Evolutionary conservation across 2,888 invertebrate genomes (phyloP).

Genomic region (Machimus atricapillus): DNA sequence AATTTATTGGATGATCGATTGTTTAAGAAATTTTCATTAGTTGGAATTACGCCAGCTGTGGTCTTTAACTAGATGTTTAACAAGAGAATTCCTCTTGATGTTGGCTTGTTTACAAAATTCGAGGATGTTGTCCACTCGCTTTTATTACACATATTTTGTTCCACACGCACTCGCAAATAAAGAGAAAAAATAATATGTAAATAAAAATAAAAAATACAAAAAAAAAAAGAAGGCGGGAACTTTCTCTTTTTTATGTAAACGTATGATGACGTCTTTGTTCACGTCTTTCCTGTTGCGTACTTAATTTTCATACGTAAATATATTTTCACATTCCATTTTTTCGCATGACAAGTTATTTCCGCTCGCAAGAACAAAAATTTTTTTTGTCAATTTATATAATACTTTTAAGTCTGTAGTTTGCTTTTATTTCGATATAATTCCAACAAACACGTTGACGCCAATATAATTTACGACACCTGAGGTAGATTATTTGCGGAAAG

Average conservation of each 20-base stretch:
- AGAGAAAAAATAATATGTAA: neutral
- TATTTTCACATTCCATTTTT: neutral
- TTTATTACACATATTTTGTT: neutral
- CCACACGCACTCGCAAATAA: neutral
- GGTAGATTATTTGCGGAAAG: neutral
- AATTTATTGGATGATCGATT: constrained; percentile 6
- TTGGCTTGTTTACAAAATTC: neutral
- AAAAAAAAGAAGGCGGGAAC: neutral
- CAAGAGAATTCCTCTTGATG: neutral
- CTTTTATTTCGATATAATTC: neutral
- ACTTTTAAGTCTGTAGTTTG: neutral
- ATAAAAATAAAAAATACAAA: neutral
- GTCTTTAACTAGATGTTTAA: neutral
- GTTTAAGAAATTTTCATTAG: neutral
- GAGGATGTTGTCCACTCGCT: neutral
- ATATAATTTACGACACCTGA: neutral
- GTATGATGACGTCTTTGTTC: neutral
- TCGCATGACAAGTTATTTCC: neutral
- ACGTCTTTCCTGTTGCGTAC: constrained; percentile 1
- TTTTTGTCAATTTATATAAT: neutral
- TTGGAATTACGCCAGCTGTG: neutral
- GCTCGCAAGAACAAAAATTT: neutral
- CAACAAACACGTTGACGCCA: neutral
- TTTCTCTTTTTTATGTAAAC: neutral
- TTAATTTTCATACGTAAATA: neutral